Conservation (phyloP, 2,113 vertebrate genomes). For the Hemiscyllium ocellatum region DNA sequence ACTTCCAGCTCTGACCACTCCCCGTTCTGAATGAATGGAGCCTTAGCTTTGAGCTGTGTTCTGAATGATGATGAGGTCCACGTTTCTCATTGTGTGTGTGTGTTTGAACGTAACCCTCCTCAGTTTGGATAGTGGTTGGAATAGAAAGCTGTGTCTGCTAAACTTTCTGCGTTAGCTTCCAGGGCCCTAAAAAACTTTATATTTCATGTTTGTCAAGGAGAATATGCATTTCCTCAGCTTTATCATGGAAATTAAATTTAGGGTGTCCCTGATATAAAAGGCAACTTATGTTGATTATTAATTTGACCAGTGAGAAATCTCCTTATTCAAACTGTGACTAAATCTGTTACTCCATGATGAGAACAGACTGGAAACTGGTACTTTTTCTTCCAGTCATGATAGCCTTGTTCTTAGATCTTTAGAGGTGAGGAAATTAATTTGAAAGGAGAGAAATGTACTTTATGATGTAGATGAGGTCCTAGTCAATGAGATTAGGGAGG, state of each 20-base stretch:
- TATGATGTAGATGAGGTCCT: not conserved
- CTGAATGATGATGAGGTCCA: too few relatives aligned
- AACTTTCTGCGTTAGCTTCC: not conserved
- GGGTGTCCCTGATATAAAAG: not conserved
- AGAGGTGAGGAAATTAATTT: not conserved
- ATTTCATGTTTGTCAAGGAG: not conserved
- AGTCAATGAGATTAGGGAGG: not conserved
- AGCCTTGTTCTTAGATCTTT: not conserved
- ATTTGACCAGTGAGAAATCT: not conserved
- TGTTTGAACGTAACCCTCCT: too few relatives aligned
- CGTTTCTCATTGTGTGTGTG: too few relatives aligned
- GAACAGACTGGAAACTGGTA: not conserved
- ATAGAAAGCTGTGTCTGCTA: not conserved
- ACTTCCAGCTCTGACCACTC: not conserved
- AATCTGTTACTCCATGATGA: not conserved
- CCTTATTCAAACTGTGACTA: not conserved
- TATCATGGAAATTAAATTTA: not conserved
- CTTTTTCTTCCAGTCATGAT: not conserved
- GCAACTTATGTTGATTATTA: not conserved
- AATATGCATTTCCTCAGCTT: not conserved
- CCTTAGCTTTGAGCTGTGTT: too few relatives aligned
- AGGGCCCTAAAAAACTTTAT: not conserved
- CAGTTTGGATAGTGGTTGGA: not conserved
- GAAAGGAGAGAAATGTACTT: not conserved
- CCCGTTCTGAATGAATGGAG: too few relatives aligned